Evolutionary conservation across 2,113 vertebrate species (phyloP).

Genomic region (Gavia stellata): DNA sequence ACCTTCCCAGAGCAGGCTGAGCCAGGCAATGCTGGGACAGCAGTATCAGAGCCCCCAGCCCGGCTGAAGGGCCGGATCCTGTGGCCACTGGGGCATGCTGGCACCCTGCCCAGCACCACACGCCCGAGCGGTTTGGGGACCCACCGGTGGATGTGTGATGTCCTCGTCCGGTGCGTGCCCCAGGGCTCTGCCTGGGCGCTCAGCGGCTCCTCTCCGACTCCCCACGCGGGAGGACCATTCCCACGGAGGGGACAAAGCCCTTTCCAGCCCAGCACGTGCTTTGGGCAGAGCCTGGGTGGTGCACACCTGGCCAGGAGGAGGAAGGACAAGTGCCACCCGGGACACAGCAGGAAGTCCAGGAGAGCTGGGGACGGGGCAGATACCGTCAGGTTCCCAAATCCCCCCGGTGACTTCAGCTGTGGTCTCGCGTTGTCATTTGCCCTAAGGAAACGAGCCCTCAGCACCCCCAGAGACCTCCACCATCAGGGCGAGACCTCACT

Average conservation of each 20-base stretch:
- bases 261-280: background rate
- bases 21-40: background rate
- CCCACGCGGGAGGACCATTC: background rate
- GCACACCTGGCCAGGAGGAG: background rate
- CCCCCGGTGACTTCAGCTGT: background rate
- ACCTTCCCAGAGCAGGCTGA: background rate
- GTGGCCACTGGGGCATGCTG: accelerated
- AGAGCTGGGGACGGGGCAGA: background rate
- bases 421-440: background rate
- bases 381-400: background rate
- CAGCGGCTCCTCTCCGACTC: background rate
- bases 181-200: background rate
- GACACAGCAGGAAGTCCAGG: background rate
- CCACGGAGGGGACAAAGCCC: background rate
- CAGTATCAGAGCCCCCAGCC: background rate
- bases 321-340: background rate
- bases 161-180: accelerated
- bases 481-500: background rate
- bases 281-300: background rate
- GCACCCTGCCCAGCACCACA: background rate
- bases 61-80: background rate
- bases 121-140: background rate
- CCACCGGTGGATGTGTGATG: background rate
- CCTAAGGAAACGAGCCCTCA: background rate
- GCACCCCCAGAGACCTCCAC: background rate